phyloP scores from a whole-genome alignment of 2,113 vertebrate genomes.

The Plecotus auritus region DNA sequence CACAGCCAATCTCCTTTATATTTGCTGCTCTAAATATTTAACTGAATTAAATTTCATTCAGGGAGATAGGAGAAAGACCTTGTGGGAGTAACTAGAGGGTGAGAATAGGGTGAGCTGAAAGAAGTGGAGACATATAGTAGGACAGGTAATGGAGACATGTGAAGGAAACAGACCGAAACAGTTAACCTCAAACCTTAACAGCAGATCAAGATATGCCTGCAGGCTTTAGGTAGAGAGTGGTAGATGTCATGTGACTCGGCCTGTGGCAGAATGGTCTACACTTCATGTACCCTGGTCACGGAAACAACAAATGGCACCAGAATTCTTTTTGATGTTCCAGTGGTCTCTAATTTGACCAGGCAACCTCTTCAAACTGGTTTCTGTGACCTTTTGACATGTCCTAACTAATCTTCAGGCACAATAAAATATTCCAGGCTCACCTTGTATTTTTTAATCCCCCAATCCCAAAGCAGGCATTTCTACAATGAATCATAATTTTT shows the following conservation, averaged over 20 bases:
- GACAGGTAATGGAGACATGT: not conserved
- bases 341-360: no score
- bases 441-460: no score
- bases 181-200: not conserved
- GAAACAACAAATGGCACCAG: not conserved
- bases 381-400: no score
- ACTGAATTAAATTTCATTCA: not conserved
- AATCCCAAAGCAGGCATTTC: no score
- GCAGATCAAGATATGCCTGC: not conserved
- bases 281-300: constrained; percentile 84
- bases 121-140: not conserved
- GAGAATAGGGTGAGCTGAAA: not conserved
- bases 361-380: no score
- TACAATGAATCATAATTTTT: no score
- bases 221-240: not conserved
- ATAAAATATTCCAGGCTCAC: no score
- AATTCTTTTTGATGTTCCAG: not conserved
- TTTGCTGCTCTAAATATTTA: not conserved
- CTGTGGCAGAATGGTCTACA: constrained; percentile 56
- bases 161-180: not conserved
- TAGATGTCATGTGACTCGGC: not conserved
- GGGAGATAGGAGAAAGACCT: not conserved
- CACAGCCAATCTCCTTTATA: not conserved
- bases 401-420: no score
- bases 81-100: not conserved